Conservation (phyloP, 2,113 vertebrate genomes). For the Chaetura pelagica region DNA sequence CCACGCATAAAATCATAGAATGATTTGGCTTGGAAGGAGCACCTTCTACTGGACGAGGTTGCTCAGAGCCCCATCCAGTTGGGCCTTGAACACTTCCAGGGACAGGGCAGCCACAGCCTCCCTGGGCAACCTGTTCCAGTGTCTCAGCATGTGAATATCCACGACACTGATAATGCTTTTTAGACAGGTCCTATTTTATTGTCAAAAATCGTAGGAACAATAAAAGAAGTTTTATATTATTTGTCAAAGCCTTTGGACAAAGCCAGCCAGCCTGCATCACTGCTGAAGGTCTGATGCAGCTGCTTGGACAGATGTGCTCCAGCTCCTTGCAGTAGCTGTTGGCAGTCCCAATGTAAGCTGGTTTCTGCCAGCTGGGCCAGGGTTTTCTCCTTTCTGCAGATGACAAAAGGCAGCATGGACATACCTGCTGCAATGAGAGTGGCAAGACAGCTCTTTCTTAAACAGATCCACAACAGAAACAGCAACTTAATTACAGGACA, state of each 20-base stretch:
- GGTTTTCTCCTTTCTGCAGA: neutral
- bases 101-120: too few species aligned
- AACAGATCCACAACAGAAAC: neutral
- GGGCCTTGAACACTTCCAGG: too few species aligned
- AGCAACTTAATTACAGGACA: neutral
- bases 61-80: too few species aligned
- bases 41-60: too few species aligned
- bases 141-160: neutral
- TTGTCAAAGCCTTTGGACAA: neutral
- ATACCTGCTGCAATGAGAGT: neutral
- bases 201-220: neutral
- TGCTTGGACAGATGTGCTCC: rapidly evolving
- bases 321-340: neutral
- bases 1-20: too few species aligned
- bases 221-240: neutral
- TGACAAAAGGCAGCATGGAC: neutral
- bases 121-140: too few species aligned
- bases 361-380: neutral
- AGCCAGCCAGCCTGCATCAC: neutral
- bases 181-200: neutral
- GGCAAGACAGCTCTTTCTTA: neutral
- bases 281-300: neutral
- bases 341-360: rapidly evolving
- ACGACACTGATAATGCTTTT: neutral
- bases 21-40: too few species aligned